phyloP scores from a whole-genome alignment of 2,797 vertebrate species.

The Oryzias sinensis region DNA sequence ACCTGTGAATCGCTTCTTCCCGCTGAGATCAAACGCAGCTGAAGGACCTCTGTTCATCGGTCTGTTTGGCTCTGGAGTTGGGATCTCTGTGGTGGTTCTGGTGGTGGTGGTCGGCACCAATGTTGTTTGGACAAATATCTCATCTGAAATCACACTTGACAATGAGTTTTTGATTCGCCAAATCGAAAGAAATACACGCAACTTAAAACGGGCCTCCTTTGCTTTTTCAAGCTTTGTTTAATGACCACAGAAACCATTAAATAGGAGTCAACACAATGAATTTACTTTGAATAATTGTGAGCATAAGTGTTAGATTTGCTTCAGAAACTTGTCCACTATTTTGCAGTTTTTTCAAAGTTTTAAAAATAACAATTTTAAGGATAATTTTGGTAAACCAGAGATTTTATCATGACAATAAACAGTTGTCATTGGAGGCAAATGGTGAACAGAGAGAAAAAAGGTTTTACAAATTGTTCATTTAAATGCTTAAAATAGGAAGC shows the following conservation, averaged over 20 bases:
- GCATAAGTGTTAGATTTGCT: too few species aligned
- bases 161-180: slow-evolving; percentile 33
- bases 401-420: slow-evolving; percentile 56
- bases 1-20: slow-evolving; percentile 95
- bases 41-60: slow-evolving; percentile 75
- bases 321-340: too few species aligned
- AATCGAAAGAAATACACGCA: slow-evolving; percentile 22
- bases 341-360: too few species aligned
- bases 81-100: slow-evolving; percentile 43
- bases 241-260: slow-evolving; percentile 21
- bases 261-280: slow-evolving; percentile 22
- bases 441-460: slow-evolving; percentile 24
- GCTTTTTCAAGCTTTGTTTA: slow-evolving; percentile 33
- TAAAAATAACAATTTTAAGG: too few species aligned
- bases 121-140: slow-evolving; percentile 80
- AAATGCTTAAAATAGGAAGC: slow-evolving; percentile 4
- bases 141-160: slow-evolving; percentile 68
- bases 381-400: slow-evolving; percentile 24
- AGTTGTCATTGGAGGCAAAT: slow-evolving; percentile 28
- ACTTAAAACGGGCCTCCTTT: slow-evolving; percentile 14
- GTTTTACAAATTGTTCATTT: slow-evolving; percentile 21
- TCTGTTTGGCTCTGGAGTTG: slow-evolving; percentile 47
- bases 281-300: slow-evolving; percentile 11
- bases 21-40: slow-evolving; percentile 86
- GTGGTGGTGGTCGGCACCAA: slow-evolving; percentile 54